These are phyloP conservation scores for Apteryx owenii DNA, from an alignment of 2,113 vertebrate species.

Conservation along the genomic window DNA sequence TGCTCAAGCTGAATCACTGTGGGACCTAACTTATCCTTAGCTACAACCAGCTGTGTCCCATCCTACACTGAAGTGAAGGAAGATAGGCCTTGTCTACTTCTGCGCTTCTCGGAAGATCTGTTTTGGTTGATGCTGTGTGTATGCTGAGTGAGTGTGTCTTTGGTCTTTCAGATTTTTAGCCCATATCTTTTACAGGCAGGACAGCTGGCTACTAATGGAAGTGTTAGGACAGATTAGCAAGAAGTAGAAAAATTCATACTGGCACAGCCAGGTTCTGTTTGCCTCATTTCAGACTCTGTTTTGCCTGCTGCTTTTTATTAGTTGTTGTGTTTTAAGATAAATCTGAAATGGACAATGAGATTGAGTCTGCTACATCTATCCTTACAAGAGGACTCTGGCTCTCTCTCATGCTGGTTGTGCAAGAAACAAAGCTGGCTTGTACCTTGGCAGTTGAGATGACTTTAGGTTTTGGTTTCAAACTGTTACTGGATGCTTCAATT, in stretches of 20 bases:
- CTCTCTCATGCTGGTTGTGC: not conserved
- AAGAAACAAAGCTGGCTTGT: not conserved
- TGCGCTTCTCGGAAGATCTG: not conserved
- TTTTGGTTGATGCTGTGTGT: not conserved
- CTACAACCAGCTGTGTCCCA: not conserved
- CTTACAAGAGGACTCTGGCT: not conserved
- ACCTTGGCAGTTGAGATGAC: not conserved
- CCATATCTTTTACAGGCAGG: not conserved
- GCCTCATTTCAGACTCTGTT: not conserved
- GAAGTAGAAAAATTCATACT: not conserved
- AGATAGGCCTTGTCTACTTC: not conserved
- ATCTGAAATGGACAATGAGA: not conserved
- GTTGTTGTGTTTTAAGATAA: not conserved
- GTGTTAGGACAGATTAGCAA: not conserved
- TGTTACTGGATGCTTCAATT: not conserved
- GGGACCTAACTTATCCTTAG: not conserved
- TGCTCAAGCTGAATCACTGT: not conserved
- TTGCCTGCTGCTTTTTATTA: not conserved
- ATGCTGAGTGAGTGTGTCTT: rapidly evolving
- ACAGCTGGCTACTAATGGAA: not conserved
- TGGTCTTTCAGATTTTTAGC: not conserved
- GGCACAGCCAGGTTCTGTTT: not conserved
- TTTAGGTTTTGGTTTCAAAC: not conserved
- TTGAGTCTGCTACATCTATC: not conserved
- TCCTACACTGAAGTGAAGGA: not conserved